Percentiles rank a stretch among this genome's conserved stretches.
phyloP scores from a whole-genome alignment of 2,113 vertebrate species.

The Tetraodon nigroviridis region DNA sequence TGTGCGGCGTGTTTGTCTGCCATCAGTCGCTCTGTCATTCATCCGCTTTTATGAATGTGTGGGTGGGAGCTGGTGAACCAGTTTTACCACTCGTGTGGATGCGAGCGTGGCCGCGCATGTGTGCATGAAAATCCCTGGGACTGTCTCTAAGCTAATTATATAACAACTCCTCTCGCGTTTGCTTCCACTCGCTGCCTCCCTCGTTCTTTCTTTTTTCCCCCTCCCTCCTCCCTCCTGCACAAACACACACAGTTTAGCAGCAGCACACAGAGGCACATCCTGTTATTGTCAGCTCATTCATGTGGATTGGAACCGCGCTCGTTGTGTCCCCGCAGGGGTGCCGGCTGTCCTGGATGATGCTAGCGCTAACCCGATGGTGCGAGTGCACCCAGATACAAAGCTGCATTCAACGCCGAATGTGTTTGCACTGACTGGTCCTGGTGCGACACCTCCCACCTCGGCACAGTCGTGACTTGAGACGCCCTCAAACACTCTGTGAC shows the following conservation, averaged over 20 bases:
- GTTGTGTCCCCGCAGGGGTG: constrained; percentile 40
- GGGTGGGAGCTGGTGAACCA: constrained; percentile 62
- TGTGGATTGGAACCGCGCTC: constrained; percentile 27
- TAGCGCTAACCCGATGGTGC: too few species aligned
- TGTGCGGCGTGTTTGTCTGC: constrained; percentile 46
- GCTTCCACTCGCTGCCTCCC: constrained; percentile 41
- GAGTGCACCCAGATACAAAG: not conserved
- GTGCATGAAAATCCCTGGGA: constrained; percentile 29
- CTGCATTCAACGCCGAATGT: not conserved
- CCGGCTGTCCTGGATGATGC: constrained; percentile 24
- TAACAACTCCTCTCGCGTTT: constrained; percentile 43
- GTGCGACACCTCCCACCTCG: constrained; percentile 57
- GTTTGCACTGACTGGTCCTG: constrained; percentile 28
- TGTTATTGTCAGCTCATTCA: constrained; percentile 60
- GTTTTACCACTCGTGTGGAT: constrained; percentile 55
- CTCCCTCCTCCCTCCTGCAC: constrained; percentile 3
- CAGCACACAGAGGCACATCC: constrained; percentile 50
- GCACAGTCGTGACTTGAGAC: constrained; percentile 61
- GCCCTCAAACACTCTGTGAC: constrained; percentile 32
- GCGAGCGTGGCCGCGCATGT: constrained; percentile 11
- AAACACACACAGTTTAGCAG: constrained; percentile 11
- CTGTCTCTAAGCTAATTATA: constrained; percentile 65
- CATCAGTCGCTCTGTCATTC: constrained; percentile 54
- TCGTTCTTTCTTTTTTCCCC: constrained; percentile 23
- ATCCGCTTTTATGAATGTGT: constrained; percentile 56